Evolutionary conservation across 2,888 invertebrate genomes (phyloP).

Genomic region (Drosophila flavopinicola): DNA sequence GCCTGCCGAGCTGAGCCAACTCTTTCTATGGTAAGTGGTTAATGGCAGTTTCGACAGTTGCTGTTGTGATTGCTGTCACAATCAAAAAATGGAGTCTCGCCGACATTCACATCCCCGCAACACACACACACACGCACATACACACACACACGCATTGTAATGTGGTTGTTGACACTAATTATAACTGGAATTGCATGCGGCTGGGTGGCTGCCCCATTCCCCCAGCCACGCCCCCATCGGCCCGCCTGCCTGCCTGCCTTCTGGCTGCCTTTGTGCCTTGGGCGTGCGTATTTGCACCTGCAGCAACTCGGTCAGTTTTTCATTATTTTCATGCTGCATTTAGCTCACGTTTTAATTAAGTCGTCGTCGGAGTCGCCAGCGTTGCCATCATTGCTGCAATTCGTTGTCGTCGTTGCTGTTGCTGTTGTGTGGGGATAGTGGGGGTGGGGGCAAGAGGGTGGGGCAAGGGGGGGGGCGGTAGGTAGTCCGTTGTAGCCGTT

Average conservation of each 20-base stretch:
- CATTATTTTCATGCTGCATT: slow-evolving; percentile 80
- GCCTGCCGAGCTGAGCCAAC: slow-evolving; percentile 17
- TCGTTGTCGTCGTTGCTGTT: slow-evolving; percentile 29
- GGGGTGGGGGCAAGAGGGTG: not conserved
- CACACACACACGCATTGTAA: slow-evolving; percentile 54
- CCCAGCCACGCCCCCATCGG: slow-evolving; percentile 12
- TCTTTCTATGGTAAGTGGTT: slow-evolving; percentile 53
- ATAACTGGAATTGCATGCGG: slow-evolving; percentile 73
- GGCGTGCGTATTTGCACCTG: slow-evolving; percentile 53
- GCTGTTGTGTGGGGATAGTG: slow-evolving; percentile 23
- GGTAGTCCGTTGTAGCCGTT: slow-evolving; percentile 18
- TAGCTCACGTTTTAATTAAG: slow-evolving; percentile 82
- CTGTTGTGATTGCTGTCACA: slow-evolving; percentile 65
- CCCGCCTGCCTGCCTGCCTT: slow-evolving; percentile 3
- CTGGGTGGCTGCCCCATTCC: slow-evolving; percentile 30
- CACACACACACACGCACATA: slow-evolving; percentile 23
- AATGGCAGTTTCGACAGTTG: slow-evolving; percentile 75
- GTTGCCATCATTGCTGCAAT: slow-evolving; percentile 29
- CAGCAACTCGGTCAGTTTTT: slow-evolving; percentile 75
- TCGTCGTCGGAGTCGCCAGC: slow-evolving; percentile 55
- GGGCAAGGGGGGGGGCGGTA: slow-evolving; percentile 2
- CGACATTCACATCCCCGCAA: slow-evolving; percentile 5
- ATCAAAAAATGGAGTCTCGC: slow-evolving; percentile 29
- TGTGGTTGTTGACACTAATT: slow-evolving; percentile 80
- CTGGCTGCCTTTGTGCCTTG: slow-evolving; percentile 20